Base-by-base conservation (phyloP, 1,140 invertebrate species). In the Brachionus angularis region DNA sequence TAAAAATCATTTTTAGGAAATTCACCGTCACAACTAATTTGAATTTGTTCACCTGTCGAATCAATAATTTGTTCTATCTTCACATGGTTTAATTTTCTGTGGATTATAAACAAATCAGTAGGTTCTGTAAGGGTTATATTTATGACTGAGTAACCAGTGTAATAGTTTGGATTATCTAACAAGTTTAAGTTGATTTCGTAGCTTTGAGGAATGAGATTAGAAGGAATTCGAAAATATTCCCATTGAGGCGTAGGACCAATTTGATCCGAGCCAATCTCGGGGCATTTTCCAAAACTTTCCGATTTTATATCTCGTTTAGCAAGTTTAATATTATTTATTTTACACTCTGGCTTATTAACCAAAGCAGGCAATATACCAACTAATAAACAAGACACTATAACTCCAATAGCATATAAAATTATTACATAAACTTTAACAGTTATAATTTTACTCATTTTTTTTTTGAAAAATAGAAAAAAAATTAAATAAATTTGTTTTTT, bases 21-120 rank as follows among this genome's bases (percentile, higher is more conserved):
- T 10, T 67, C 62, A 33, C 62, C 62, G 16, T 29, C 47, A 50
- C 62, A 67, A 7, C 42, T 16, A 16, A 67, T 50, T 67, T 50
- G 29, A 47, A 67, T 31, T 23, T 18, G 18, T 33, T 46, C 44
- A 12, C 27, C 62, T 18, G 46, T 46, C 8, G 62, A 67, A 31
- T 46, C 23, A 12, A 12, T 46, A 7, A 46, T 21, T 12, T 46
- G 21, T 1, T 39, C 36, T 33, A 67, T 29, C 25, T 46, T 67
- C 1, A 50, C 42, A 31, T 46, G 18, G 5, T 21, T 36, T n/a
- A 46, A 5, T 33, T 46, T 50, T 39, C 33, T 50, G 14, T 67
- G 62, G 14, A 67, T 47, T 10, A 67, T 33, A 25, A 67, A 47
- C 7, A 34, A 39, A n/a, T 67, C 42, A 8, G 31, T 21, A 21